Evolutionary conservation across 2,888 invertebrate species (phyloP).

Genomic region (Drosophila acutilabella): DNA sequence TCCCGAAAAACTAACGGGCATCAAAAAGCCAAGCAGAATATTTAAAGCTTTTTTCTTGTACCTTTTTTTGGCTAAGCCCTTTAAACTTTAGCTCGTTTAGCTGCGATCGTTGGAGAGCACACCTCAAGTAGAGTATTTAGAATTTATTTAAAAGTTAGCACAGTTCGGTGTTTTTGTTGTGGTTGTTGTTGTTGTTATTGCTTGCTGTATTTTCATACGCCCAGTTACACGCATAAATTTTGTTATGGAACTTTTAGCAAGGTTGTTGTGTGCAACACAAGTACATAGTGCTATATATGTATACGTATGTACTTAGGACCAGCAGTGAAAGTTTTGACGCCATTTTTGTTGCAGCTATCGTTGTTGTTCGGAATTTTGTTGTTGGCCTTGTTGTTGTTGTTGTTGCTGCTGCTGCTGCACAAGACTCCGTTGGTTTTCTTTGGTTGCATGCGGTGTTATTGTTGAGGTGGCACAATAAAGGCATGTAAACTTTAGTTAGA

Average conservation of each 20-base stretch:
- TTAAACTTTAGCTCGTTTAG: slow-evolving; percentile 73
- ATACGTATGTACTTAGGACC: slow-evolving; percentile 8
- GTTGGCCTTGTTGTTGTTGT: slow-evolving; percentile 6
- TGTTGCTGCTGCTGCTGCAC: slow-evolving; percentile 24
- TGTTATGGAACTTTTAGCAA: slow-evolving; percentile 73
- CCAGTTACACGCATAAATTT: slow-evolving; percentile 78
- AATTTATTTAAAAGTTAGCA: slow-evolving; percentile 74
- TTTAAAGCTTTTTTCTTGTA: background rate
- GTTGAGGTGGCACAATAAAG: slow-evolving; percentile 54
- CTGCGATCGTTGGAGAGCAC: slow-evolving; percentile 70
- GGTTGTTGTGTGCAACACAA: slow-evolving; percentile 48
- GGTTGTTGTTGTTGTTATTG: slow-evolving; percentile 19
- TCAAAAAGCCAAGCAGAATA: no score
- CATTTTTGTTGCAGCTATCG: slow-evolving; percentile 38
- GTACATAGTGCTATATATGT: slow-evolving; percentile 31
- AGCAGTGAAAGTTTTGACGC: slow-evolving; percentile 58
- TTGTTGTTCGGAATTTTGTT: slow-evolving; percentile 1
- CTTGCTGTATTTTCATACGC: slow-evolving; percentile 60
- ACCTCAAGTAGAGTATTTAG: slow-evolving; percentile 71
- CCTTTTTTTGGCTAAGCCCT: slow-evolving; percentile 40
- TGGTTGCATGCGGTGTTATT: slow-evolving; percentile 56
- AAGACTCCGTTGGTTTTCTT: slow-evolving; percentile 48
- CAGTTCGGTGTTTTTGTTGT: slow-evolving; percentile 23
- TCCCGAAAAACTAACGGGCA: no score
- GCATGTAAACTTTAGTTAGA: slow-evolving; percentile 60